Percentiles rank a stretch among this genome's conserved stretches.
Evolutionary conservation across 2,113 vertebrate species (phyloP).

Genomic region (Myrmecobius fasciatus): DNA sequence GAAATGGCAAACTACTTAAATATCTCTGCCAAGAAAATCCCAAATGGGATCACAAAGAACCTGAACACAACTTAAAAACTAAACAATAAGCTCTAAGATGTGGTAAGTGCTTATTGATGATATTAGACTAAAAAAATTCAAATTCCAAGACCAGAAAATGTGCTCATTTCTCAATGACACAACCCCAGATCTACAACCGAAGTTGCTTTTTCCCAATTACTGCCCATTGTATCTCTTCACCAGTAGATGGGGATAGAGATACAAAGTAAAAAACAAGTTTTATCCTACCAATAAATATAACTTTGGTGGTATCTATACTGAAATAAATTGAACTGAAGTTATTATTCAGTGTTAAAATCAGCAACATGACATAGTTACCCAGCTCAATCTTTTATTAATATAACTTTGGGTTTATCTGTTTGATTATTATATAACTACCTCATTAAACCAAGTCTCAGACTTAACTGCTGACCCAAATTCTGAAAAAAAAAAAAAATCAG

Average conservation of each 20-base stretch:
- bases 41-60: neutral
- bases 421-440: neutral
- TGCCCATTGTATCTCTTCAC: conserved; percentile 14
- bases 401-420: neutral
- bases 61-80: neutral
- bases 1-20: neutral
- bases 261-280: conserved; percentile 44
- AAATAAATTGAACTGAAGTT: conserved; percentile 20
- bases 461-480: neutral
- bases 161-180: conserved; percentile 11
- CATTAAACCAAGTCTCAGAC: neutral
- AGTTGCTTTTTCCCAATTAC: conserved; percentile 27
- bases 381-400: neutral
- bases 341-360: conserved; percentile 11
- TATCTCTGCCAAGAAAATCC: neutral
- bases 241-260: neutral
- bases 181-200: conserved; percentile 12
- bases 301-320: conserved; percentile 24
- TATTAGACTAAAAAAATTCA: conserved; percentile 20
- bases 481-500: too few relatives aligned
- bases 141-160: neutral
- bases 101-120: neutral
- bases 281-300: neutral
- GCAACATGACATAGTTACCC: neutral
- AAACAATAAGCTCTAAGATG: neutral